Conservation (phyloP, 2,888 invertebrate species). For the Philereme vetulata region DNA sequence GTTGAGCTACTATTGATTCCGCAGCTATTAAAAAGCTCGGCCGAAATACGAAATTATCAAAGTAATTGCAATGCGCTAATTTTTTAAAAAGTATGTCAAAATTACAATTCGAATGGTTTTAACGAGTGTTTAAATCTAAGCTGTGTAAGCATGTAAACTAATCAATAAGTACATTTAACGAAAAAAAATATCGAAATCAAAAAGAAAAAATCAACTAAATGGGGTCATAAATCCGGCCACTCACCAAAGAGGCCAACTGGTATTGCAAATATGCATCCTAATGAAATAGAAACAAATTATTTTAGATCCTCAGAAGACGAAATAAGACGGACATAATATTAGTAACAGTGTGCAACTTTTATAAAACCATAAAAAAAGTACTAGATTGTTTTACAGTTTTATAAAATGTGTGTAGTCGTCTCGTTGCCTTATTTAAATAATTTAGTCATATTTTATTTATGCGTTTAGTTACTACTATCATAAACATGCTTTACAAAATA, state of each 20-base stretch:
- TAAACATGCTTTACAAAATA: conserved; percentile 25
- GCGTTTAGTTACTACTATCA: conserved; percentile 30
- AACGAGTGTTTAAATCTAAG: conserved; percentile 54
- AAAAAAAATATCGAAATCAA: conserved; percentile 37
- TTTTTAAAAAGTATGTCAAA: conserved; percentile 27
- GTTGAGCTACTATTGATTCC: conserved; percentile 10
- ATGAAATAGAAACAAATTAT: conserved; percentile 70
- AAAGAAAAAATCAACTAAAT: conserved; percentile 45
- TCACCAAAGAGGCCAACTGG: conserved; percentile 82
- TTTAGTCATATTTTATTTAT: conserved; percentile 12
- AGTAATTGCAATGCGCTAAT: conserved; percentile 36
- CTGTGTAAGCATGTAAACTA: conserved; percentile 63
- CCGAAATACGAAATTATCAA: conserved; percentile 24
- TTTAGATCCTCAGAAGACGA: conserved; percentile 47
- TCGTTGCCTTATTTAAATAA: conserved; percentile 26
- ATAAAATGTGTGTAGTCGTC: conserved; percentile 45
- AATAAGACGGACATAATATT: conserved; percentile 48
- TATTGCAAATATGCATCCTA: conserved; percentile 81
- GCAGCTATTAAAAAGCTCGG: conserved; percentile 28
- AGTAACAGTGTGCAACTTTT: conserved; percentile 56
- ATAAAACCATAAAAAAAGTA: conserved; percentile 31
- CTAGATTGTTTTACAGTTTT: conserved; percentile 22
- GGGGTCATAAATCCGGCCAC: conserved; percentile 64
- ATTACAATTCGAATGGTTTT: conserved; percentile 16
- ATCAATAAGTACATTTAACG: conserved; percentile 43